Evolutionary conservation across 1,140 invertebrate genomes (phyloP).

Genomic region (Zaprionus lachaisei): DNA sequence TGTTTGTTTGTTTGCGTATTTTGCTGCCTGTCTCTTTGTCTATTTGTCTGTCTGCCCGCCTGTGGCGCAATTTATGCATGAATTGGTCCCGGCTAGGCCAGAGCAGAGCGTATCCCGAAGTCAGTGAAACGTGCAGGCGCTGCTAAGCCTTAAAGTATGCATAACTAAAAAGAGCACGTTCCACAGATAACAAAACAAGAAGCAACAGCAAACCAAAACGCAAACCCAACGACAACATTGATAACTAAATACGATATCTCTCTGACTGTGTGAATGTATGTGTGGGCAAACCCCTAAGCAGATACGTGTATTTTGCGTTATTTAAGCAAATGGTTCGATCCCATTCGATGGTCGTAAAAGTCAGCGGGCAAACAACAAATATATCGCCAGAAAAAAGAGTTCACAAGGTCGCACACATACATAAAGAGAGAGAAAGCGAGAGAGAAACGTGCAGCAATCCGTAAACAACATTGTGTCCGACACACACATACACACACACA

Average conservation of each 20-base stretch:
- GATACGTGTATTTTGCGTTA: slow-evolving; percentile 53
- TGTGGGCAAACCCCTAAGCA: slow-evolving; percentile 19
- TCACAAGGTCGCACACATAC: slow-evolving; percentile 38
- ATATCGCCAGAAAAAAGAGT: slow-evolving; percentile 42
- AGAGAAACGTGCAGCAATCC: not conserved
- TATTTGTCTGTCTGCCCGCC: slow-evolving; percentile 10
- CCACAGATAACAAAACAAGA: slow-evolving; percentile 71
- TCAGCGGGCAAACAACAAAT: slow-evolving; percentile 39
- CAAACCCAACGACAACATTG: slow-evolving; percentile 59
- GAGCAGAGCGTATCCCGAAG: slow-evolving; percentile 32
- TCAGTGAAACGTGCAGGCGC: slow-evolving; percentile 57
- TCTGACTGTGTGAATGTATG: not conserved
- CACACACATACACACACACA: not conserved
- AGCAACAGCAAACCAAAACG: slow-evolving; percentile 11
- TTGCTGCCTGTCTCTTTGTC: slow-evolving; percentile 22
- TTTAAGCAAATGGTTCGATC: slow-evolving; percentile 62
- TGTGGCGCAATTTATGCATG: slow-evolving; percentile 62
- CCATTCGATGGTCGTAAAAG: slow-evolving; percentile 5
- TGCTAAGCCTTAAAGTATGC: slow-evolving; percentile 77
- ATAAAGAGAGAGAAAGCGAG: not conserved
- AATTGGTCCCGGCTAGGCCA: slow-evolving; percentile 17
- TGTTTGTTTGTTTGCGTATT: slow-evolving; percentile 59
- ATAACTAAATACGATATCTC: slow-evolving; percentile 42
- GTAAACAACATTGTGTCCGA: not conserved
- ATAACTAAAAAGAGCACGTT: slow-evolving; percentile 80